Evolutionary conservation across 2,113 vertebrate genomes (phyloP), one percentile per base, ranked within the genome.

Genomic region (Ammodytes dubius): DNA sequence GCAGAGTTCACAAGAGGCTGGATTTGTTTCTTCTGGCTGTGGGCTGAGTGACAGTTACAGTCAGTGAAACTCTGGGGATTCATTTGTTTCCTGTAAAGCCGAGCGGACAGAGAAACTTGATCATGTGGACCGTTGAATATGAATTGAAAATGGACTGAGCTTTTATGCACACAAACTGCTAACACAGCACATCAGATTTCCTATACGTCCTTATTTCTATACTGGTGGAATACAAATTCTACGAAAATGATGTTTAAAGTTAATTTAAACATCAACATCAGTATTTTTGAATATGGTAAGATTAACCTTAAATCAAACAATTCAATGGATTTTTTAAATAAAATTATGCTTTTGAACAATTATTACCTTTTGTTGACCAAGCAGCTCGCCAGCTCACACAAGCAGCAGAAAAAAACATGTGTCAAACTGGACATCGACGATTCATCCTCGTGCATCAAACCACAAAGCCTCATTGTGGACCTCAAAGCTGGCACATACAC

Each of bases 381-480:
- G 56, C 42, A 5, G 39, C 39, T 12, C 13, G 54, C 12, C 7
- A 17, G 9, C 15, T 73, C 37, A 70, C 74, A 43, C 57, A 54
- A 53, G 37, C 50, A 74, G 15, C 11, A 57, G 40, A 75, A 74
- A 75, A 74, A 85, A 53, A 35, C 35, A 66, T 45, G 77, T 80
- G 64, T 57, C 64, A 65, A 54, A 81, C 49, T 13, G 37, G 66
- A 82, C 63, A 78, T 43, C 5, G 46, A 85, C 5, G 46, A 85
- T 71, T 63, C 35, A 37, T 81, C 56, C 74, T 68, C 65, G 56
- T 64, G 74, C 79, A 42, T 74, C 50, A 47, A 35, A 66, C 79
- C 84, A 85, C 69, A 91, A 85, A 87, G 81, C 77, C 56, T 85
- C 76, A 86, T 80, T 92, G 89, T 86, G 61, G 66, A 65, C 58